These are phyloP conservation scores for Lepus townsendii DNA, from an alignment of 2,797 vertebrate genomes.

Conservation along the genomic window DNA sequence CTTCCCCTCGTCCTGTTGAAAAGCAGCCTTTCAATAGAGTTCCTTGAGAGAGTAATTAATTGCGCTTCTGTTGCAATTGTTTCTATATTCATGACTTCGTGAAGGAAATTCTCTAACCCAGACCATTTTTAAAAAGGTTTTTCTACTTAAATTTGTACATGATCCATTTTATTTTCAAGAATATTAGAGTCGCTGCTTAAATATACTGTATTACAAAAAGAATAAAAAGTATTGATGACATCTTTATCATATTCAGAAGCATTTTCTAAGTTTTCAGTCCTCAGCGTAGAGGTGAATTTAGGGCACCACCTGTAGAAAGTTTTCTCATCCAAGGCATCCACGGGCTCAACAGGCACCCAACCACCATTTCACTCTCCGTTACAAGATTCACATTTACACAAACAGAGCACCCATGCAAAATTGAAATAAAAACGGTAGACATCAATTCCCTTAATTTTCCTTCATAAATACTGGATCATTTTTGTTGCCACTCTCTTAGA, in stretches of 20 bases:
- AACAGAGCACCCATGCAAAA: not conserved
- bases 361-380: not conserved
- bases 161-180: not conserved
- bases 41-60: not conserved
- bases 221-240: not conserved
- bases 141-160: not conserved
- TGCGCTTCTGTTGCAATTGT: not conserved
- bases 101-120: not conserved
- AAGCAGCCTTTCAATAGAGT: not conserved
- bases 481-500: not conserved
- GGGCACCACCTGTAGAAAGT: not conserved
- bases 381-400: not conserved
- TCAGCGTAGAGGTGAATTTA: not conserved
- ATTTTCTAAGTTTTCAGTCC: not conserved
- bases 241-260: not conserved
- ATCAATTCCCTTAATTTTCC: slow-evolving; percentile 1
- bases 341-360: not conserved
- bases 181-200: not conserved
- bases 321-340: not conserved
- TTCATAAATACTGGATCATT: not conserved
- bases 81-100: not conserved
- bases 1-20: not conserved
- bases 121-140: not conserved
- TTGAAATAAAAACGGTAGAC: not conserved
- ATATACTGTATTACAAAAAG: not conserved